Percentiles rank a stretch among this genome's conserved stretches.
phyloP scores from a whole-genome alignment of 2,888 invertebrate genomes.

The Lepidonotus clava region DNA sequence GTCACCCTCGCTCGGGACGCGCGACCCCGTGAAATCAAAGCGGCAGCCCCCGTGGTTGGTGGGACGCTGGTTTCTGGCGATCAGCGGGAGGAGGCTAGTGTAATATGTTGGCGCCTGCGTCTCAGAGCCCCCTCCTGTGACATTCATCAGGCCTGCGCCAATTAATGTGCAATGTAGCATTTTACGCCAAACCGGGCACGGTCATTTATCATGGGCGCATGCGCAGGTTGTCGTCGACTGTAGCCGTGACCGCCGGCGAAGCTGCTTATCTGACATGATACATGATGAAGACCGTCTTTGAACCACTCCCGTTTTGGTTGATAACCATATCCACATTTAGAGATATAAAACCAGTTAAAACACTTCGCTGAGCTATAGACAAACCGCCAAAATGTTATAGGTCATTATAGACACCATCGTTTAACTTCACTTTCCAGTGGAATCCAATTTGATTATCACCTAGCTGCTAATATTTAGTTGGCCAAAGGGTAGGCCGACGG shows the following conservation, averaged over 20 bases:
- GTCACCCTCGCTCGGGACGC: background rate
- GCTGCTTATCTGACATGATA: slow-evolving; percentile 5
- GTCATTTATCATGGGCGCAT: background rate
- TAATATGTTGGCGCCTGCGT: background rate
- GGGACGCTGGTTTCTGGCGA: background rate
- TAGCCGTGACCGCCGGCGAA: background rate
- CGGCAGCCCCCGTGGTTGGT: background rate
- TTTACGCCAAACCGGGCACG: background rate
- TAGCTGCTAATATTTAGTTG: too few relatives aligned
- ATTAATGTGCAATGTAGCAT: slow-evolving; percentile 11
- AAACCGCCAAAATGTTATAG: too few relatives aligned
- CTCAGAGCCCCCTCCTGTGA: background rate
- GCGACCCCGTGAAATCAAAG: slow-evolving; percentile 36
- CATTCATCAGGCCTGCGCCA: background rate
- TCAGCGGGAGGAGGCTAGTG: background rate
- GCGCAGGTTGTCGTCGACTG: background rate
- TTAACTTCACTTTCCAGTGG: too few relatives aligned
- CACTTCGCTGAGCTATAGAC: too few relatives aligned
- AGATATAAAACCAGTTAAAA: too few relatives aligned
- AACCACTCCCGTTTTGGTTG: too few relatives aligned
- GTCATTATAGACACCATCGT: too few relatives aligned
- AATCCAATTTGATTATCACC: too few relatives aligned
- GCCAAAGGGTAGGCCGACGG: too few relatives aligned
- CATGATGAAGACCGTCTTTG: background rate
- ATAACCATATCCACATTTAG: too few relatives aligned